Conservation (phyloP, 2,113 vertebrate species). For the Zapornia atra region DNA sequence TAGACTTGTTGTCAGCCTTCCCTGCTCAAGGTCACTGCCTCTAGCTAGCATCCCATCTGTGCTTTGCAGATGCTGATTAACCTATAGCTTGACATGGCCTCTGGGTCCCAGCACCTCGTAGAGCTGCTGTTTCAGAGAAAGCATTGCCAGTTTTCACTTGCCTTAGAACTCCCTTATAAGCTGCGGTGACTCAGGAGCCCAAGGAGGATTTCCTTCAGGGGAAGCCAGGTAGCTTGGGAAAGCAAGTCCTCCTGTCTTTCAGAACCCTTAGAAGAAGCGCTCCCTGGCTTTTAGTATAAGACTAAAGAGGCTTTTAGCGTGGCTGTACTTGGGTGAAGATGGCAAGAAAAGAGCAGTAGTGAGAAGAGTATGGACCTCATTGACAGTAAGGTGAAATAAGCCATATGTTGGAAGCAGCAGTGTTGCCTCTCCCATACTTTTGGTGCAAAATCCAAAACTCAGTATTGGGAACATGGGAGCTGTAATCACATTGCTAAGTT, state of each 20-base stretch:
- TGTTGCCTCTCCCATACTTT: neutral
- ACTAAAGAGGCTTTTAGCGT: neutral
- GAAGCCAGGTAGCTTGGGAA: neutral
- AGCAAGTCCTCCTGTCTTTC: neutral
- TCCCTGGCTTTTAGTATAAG: neutral
- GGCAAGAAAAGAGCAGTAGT: neutral
- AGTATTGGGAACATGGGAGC: neutral
- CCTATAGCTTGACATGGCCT: neutral
- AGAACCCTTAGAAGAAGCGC: neutral
- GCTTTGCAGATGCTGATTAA: slow-evolving; percentile 17
- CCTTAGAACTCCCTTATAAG: neutral
- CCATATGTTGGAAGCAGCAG: neutral
- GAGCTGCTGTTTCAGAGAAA: neutral
- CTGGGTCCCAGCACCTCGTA: neutral
- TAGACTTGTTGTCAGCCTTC: neutral
- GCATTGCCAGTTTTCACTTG: neutral
- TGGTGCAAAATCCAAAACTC: neutral
- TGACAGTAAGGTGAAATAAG: neutral
- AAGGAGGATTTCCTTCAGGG: neutral
- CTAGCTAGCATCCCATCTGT: neutral
- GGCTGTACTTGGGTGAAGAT: neutral
- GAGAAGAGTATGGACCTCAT: neutral
- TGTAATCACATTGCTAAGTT: neutral
- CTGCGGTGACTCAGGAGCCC: neutral
- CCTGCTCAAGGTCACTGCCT: slow-evolving; percentile 27